A percentile compares a stretch with the other conserved stretches of the same genome.
phyloP scores from a whole-genome alignment of 2,888 invertebrate species.

The Nasonia oneida region DNA sequence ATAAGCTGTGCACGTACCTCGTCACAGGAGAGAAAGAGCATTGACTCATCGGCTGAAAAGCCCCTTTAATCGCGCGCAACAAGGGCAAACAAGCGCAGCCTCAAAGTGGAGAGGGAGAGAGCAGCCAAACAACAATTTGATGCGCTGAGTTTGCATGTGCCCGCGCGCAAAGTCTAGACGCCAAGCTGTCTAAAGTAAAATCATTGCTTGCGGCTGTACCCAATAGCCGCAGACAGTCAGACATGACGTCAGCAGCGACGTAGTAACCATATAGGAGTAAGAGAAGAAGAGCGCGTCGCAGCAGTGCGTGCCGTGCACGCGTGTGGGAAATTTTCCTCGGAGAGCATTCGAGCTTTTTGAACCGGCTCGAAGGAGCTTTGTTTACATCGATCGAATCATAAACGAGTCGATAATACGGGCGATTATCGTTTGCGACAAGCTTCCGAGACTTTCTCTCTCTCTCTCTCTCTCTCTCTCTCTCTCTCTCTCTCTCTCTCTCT shows the following conservation, averaged over 20 bases:
- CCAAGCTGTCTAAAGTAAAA: conserved; percentile 76
- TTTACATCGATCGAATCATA: no score
- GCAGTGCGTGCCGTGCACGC: no score
- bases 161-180: conserved; percentile 77
- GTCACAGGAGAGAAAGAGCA: neutral
- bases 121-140: conserved; percentile 73
- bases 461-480: no score
- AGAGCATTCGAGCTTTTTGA: no score
- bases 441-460: conserved; percentile 5
- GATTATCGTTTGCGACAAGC: conserved; percentile 20
- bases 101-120: neutral
- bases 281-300: neutral
- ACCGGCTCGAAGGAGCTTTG: no score
- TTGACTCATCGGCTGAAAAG: neutral
- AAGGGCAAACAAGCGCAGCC: neutral
- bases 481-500: conserved; percentile 11
- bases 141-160: conserved; percentile 75
- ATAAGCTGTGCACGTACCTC: no score
- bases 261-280: conserved; percentile 2
- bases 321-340: no score
- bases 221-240: conserved; percentile 60
- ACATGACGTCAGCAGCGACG: conserved; percentile 60
- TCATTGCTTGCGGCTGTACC: conserved; percentile 5
- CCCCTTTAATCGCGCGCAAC: neutral
- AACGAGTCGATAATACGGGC: conserved; percentile 3